A percentile compares a stretch with the other conserved stretches of the same genome.
Evolutionary conservation across 2,797 vertebrate genomes (phyloP).

Genomic region (Pseudopleuronectes americanus): DNA sequence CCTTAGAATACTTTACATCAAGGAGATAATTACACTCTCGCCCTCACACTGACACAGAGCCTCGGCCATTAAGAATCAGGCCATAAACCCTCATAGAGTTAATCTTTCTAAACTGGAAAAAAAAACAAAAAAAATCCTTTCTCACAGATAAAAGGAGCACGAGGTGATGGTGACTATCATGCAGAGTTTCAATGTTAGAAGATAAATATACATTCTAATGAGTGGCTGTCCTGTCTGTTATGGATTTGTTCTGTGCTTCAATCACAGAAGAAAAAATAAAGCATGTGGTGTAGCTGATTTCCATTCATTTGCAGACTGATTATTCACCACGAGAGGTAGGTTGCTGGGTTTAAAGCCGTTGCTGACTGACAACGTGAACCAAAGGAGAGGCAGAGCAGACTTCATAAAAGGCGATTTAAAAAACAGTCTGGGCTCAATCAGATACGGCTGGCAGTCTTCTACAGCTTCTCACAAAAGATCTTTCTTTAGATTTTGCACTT

Average conservation of each 20-base stretch:
- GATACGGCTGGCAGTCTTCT: conserved; percentile 9
- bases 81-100: conserved; percentile 24
- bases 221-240: no score
- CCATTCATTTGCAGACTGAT: conserved; percentile 1
- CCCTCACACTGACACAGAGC: not conserved
- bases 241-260: not conserved
- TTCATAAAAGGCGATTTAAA: conserved; percentile 12
- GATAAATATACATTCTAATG: conserved; percentile 5
- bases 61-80: conserved; percentile 26
- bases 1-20: conserved; percentile 38
- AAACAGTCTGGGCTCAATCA: conserved; percentile 8
- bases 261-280: not conserved
- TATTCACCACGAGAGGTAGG: conserved; percentile 1
- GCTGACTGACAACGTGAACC: conserved; percentile 14
- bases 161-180: not conserved
- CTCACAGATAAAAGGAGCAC: not conserved
- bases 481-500: conserved; percentile 3
- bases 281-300: not conserved
- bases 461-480: conserved; percentile 16
- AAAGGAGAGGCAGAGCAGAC: conserved; percentile 12
- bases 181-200: conserved; percentile 4
- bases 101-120: conserved; percentile 25
- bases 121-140: conserved; percentile 15
- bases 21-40: conserved; percentile 12
- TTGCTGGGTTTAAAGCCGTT: conserved; percentile 2